Base-by-base conservation (phyloP, 2,888 invertebrate species). In the Ochropleura plecta region DNA sequence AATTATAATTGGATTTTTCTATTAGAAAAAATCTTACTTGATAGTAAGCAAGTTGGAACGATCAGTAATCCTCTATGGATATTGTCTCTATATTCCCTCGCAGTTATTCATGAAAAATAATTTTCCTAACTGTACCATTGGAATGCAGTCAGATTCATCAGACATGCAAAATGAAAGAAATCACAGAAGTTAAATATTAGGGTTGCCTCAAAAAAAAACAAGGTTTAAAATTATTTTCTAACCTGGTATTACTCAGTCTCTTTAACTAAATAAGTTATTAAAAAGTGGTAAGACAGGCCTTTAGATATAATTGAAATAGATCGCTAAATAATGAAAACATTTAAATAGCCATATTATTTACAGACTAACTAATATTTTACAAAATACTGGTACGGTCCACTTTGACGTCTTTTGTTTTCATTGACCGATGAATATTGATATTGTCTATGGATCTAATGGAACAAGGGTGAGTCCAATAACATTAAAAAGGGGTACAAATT, bases 261-360 rank as follows among this genome's bases (percentile, higher is more conserved):
- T 74, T 65, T 59, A 76, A 49, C 16, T 70, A 77, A 79, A 73
- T 81, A 78, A 79, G 66, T 78, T 88, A 80, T 70, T 74, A 71
- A 62, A 72, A 60, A 9, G 76, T 84, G 78, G 80, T 81, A 73
- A 73, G 78, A 86, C 86, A 83, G 86, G 84, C 78, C 10, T 71
- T 46, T 83, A 81, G 81, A 67, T 69, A 48, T 75, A 73, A 81
- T 81, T 76, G 49, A 78, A 79, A 76, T 82, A 80, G 64, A 83
- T 78, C 75, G 81, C 72, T 86, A 86, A 86, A 81, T 84, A 83
- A 85, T 83, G 77, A 84, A 84, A 88, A 91, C 84, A 85, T 88
- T 90, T 88, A 88, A n/a, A 91, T 93, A 94, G 94, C 94, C 94
- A 94, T 94, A 94, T 93, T 93, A 93, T 92, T 91, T 89, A 91